phyloP scores from a whole-genome alignment of 2,797 vertebrate species.

The Petrocephalus sullivani region DNA sequence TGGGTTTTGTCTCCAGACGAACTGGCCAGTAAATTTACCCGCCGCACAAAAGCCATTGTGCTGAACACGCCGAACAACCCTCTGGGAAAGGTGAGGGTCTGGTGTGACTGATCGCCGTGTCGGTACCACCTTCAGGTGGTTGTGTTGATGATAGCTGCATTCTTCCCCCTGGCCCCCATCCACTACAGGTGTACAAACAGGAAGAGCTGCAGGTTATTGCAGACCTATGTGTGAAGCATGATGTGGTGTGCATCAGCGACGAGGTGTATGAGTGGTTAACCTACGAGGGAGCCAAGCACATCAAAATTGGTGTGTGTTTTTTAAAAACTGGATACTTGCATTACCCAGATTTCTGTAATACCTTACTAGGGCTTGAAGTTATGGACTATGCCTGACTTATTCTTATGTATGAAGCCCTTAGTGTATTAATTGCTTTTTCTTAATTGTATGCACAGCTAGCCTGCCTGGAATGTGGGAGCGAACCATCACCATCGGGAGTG shows the following conservation, averaged over 20 bases:
- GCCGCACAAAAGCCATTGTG: constrained; percentile 79
- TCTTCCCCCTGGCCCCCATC: not conserved
- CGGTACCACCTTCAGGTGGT: not conserved
- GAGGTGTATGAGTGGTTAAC: constrained; percentile 97
- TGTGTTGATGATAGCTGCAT: not conserved
- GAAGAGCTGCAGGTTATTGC: constrained; percentile 81
- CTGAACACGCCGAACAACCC: constrained; percentile 96
- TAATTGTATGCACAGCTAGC: constrained; percentile 63
- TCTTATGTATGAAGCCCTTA: not conserved
- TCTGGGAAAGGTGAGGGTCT: constrained; percentile 77
- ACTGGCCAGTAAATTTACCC: constrained; percentile 77
- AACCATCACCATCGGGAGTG: constrained; percentile 80
- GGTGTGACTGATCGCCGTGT: not conserved
- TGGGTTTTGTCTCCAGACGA: constrained; percentile 80
- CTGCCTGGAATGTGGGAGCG: constrained; percentile 94
- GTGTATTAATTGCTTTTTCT: not conserved
- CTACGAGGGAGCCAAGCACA: constrained; percentile 72
- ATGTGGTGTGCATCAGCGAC: constrained; percentile 79
- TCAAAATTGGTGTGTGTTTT: constrained; percentile 77
- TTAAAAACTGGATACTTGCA: not conserved
- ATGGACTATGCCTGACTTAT: not conserved
- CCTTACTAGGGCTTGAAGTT: not conserved
- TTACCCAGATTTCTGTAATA: not conserved
- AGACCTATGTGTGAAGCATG: constrained; percentile 77
- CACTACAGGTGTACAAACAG: constrained; percentile 73